Evolutionary conservation across 2,888 invertebrate species (phyloP), one percentile per base, ranked within the genome.

Genomic region (Gasteruption jaculator): DNA sequence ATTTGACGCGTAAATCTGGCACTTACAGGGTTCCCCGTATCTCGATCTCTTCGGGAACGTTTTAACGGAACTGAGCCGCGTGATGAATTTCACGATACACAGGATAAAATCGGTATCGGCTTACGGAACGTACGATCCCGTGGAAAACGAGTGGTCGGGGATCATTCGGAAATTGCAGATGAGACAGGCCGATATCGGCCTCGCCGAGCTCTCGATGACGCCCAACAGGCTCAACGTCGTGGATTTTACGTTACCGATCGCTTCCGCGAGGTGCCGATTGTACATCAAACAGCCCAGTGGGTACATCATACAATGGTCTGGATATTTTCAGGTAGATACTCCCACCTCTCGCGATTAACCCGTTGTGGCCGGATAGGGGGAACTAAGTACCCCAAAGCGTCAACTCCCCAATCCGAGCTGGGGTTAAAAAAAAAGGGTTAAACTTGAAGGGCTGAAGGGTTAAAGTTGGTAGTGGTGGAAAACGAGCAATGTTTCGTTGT

Each of bases 321-420:
- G 54, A 5, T 63, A 66, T 27, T 58, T 65, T 11, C 46, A 54
- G 53, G 66, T 65, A n/a, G n/a, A n/a, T n/a, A n/a, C n/a, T n/a
- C n/a, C n/a, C n/a, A n/a, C n/a, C n/a, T n/a, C n/a, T n/a, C n/a
- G n/a, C n/a, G n/a, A n/a, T n/a, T n/a, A n/a, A n/a, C n/a, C n/a
- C n/a, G n/a, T n/a, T n/a, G n/a, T n/a, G n/a, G n/a, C n/a, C n/a
- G n/a, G n/a, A n/a, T n/a, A n/a, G n/a, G n/a, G n/a, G n/a, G n/a
- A n/a, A n/a, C n/a, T n/a, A n/a, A n/a, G n/a, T n/a, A n/a, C n/a
- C n/a, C n/a, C n/a, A n/a, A n/a, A n/a, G n/a, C n/a, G n/a, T n/a
- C n/a, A n/a, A n/a, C n/a, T n/a, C n/a, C n/a, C n/a, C n/a, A n/a
- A n/a, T n/a, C n/a, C n/a, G n/a, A n/a, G n/a, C n/a, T n/a, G n/a